Evolutionary conservation across 2,113 vertebrate species (phyloP), one percentile per base, ranked within the genome.

Genomic region (Tursiops truncatus): DNA sequence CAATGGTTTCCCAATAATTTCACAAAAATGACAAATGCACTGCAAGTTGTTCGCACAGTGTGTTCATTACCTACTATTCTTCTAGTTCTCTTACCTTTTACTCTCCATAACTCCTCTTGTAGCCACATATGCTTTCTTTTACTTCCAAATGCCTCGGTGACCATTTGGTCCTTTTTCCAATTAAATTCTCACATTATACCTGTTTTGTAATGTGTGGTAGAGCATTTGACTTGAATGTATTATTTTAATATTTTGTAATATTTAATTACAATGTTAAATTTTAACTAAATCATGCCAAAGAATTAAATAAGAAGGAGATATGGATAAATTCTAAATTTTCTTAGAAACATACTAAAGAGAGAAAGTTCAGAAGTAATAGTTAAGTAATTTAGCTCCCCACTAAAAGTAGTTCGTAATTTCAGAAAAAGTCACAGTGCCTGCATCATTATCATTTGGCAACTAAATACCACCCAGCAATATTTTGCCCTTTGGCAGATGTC

Each of bases 391-490:
- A 71, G 26, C 21, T 89, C 56, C 60, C 62, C 25, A 87, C 8
- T 80, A 60, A 89, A 76, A 96, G 33, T 18, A 80, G 77, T 96
- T 80, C 36, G 74, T 74, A 84, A 92, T 58, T 87, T 88, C 56
- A 65, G 26, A 87, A 94, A 94, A 96, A 20, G 33, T 71, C 65
- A 79, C 11, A 58, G 12, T 73, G 1, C 3, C 70, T 84, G 41
- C 7, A 89, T 94, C 31, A 80, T 67, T 94, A 85, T 73, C 67
- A 89, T 73, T 80, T 96, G 33, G 73, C 68, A 79, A 89, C 70
- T 89, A 85, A 84, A 79, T 84, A 96, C 82, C 47, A 94, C 25
- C 80, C 23, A 87, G 36, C 8, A 92, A 89, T 92, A 62, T 71
- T 84, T 91, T 88, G 8, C 3, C 70, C 3, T 83, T 70, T 76